Evolutionary conservation across 2,113 vertebrate species (phyloP).

Genomic region (Scalopus aquaticus): DNA sequence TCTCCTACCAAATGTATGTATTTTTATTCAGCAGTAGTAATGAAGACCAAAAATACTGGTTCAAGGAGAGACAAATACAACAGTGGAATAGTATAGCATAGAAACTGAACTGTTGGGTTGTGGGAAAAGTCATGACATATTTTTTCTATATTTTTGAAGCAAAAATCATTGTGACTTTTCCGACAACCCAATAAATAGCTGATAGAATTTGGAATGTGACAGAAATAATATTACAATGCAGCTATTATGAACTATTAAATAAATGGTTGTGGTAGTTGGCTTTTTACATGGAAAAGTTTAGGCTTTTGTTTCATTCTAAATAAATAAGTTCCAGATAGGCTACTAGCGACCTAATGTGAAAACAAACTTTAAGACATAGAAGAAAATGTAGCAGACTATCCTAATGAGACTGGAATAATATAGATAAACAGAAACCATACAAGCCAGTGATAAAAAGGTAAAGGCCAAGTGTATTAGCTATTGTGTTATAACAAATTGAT

Average conservation of each 20-base stretch:
- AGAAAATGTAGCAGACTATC: neutral
- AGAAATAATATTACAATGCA: neutral
- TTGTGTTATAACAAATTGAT: neutral
- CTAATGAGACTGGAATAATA: neutral
- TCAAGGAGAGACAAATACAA: neutral
- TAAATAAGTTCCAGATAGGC: neutral
- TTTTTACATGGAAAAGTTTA: neutral
- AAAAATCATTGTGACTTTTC: too few relatives aligned
- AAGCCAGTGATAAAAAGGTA: neutral
- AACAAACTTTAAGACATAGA: constrained; percentile 8
- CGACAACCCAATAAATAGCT: neutral
- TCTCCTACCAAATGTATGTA: neutral
- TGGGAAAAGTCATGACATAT: too few relatives aligned
- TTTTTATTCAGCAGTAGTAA: neutral
- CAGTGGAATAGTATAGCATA: neutral
- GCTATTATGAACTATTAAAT: neutral
- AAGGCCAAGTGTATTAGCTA: neutral
- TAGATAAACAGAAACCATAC: neutral
- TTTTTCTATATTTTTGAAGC: too few relatives aligned
- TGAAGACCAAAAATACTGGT: neutral
- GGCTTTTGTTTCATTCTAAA: neutral
- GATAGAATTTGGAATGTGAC: neutral
- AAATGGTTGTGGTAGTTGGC: neutral
- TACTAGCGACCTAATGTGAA: neutral
- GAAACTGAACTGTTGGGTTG: neutral